Percentiles rank a stretch among this genome's conserved stretches.
phyloP scores from a whole-genome alignment of 2,888 invertebrate species.

The Sarcophaga carnaria region DNA sequence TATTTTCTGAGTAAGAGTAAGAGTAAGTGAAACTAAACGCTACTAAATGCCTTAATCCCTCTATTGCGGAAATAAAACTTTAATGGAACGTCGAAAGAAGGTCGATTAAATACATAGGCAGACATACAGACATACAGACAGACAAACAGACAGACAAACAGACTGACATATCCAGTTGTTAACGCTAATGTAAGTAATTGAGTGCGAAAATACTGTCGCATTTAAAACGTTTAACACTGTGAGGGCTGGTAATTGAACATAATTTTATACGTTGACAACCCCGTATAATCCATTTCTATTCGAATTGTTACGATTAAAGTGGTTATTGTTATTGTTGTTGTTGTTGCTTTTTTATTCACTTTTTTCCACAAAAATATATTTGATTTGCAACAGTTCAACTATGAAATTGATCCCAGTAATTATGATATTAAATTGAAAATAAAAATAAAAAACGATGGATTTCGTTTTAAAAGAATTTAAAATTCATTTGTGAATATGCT shows the following conservation, averaged over 20 bases:
- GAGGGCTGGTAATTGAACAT: conserved; percentile 63
- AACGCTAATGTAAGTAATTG: conserved; percentile 82
- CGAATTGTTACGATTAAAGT: conserved; percentile 51
- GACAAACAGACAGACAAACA: conserved; percentile 3
- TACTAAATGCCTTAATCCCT: conserved; percentile 71
- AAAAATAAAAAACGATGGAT: background rate
- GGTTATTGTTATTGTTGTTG: conserved; percentile 32
- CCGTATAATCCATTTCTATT: conserved; percentile 51
- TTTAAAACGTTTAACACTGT: conserved; percentile 72
- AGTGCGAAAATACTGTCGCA: conserved; percentile 81
- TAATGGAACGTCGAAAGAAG: conserved; percentile 75
- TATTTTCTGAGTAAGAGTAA: background rate
- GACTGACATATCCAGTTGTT: conserved; percentile 77
- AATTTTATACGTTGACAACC: conserved; percentile 59
- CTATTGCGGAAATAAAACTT: conserved; percentile 79
- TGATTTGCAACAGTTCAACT: conserved; percentile 33
- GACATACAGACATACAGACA: background rate
- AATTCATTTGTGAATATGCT: too few species aligned
- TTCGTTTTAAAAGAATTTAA: too few species aligned
- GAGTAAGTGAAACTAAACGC: conserved; percentile 46
- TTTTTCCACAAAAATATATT: background rate
- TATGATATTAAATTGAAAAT: conserved; percentile 15
- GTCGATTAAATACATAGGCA: background rate
- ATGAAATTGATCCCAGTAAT: conserved; percentile 46
- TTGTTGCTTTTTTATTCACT: background rate